Evolutionary conservation across 2,797 vertebrate species (phyloP).

Genomic region (Enteromius trimaculatus): DNA sequence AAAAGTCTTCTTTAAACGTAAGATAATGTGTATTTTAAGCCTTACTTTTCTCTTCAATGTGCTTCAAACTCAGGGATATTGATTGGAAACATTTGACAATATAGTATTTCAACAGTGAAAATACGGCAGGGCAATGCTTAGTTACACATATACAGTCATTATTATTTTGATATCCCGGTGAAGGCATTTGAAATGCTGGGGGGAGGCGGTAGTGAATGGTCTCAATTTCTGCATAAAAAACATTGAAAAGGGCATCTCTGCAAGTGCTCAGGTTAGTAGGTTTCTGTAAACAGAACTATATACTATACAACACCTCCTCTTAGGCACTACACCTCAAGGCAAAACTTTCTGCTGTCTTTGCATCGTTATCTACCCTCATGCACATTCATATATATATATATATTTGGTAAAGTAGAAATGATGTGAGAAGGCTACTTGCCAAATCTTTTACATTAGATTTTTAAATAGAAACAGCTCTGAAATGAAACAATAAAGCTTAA

Average conservation of each 20-base stretch:
- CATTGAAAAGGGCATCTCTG: not conserved
- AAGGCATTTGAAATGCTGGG: not conserved
- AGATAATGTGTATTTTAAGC: conserved; percentile 3
- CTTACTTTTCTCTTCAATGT: not conserved
- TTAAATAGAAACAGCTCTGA: not conserved
- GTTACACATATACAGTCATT: not conserved
- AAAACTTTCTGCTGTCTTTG: not conserved
- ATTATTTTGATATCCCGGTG: not conserved
- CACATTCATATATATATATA: not conserved
- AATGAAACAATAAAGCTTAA: not conserved
- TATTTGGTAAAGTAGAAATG: not conserved
- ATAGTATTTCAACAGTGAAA: not conserved
- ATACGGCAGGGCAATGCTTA: not conserved
- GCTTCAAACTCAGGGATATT: not conserved
- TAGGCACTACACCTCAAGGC: too few species aligned
- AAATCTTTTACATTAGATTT: not conserved
- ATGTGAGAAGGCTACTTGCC: not conserved
- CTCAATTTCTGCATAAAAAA: not conserved
- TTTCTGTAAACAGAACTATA: not conserved
- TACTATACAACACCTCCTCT: not conserved
- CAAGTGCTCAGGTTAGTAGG: not conserved
- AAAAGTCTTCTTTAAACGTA: not conserved
- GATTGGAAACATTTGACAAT: not conserved
- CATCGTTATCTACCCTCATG: not conserved
- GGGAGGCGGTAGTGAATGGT: not conserved